These are phyloP conservation scores for Coptodon bakossiorum DNA, from an alignment of 2,113 vertebrate genomes.

Conservation along the genomic window DNA sequence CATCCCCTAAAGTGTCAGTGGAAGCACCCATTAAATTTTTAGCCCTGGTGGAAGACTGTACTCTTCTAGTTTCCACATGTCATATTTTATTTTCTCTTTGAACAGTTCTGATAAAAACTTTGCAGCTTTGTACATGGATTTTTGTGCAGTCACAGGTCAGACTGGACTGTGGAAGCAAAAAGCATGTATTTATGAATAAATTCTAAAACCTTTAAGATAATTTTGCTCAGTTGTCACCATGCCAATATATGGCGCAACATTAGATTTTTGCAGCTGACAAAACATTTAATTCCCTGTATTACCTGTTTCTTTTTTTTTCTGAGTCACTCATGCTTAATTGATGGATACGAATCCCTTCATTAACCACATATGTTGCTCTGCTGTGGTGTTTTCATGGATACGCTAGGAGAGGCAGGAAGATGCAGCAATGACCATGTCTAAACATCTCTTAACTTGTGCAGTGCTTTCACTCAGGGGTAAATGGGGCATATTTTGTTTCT, in stretches of 20 bases:
- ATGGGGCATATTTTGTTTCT: conserved; percentile 24
- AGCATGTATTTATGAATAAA: background rate
- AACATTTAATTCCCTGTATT: background rate
- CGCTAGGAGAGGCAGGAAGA: background rate
- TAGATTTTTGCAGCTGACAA: background rate
- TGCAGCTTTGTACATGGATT: background rate
- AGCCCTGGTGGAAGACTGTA: background rate
- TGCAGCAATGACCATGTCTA: background rate
- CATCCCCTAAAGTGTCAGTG: background rate
- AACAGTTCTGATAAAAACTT: background rate
- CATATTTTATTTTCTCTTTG: background rate
- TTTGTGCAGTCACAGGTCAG: background rate
- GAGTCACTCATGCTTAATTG: background rate
- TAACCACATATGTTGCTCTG: background rate
- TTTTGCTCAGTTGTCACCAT: background rate
- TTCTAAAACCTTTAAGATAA: background rate
- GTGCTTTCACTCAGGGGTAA: conserved; percentile 14
- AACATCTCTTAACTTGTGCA: background rate
- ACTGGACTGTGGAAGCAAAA: background rate
- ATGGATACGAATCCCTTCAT: conserved; percentile 11
- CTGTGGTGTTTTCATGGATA: conserved; percentile 3
- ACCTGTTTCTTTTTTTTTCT: background rate
- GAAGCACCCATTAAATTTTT: background rate
- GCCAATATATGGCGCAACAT: background rate
- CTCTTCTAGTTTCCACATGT: background rate